Conservation (phyloP, 2,888 invertebrate genomes). For the Synergus umbraculus region DNA sequence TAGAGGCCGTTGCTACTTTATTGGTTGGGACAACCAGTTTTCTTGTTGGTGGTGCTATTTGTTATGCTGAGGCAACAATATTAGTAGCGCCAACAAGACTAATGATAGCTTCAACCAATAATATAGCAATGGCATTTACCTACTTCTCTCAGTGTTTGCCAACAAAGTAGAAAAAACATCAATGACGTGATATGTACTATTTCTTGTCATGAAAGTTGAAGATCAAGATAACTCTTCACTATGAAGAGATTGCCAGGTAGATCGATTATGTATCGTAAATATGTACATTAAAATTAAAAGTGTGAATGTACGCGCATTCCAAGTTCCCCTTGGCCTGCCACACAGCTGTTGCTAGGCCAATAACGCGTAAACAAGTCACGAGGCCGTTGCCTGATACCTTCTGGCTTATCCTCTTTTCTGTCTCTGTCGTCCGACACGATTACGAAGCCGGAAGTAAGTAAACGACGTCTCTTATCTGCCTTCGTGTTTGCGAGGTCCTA, state of each 20-base stretch:
- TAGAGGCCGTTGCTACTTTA: too few relatives aligned
- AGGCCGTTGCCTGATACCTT: constrained; percentile 45
- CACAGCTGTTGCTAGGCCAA: constrained; percentile 72
- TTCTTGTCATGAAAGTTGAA: not conserved
- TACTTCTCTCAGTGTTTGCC: too few relatives aligned
- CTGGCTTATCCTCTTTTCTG: constrained; percentile 49
- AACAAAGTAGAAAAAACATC: not conserved
- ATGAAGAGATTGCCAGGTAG: not conserved
- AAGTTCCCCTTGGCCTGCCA: constrained; percentile 61
- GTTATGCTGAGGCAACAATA: too few relatives aligned
- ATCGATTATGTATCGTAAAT: not conserved
- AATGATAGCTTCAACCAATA: too few relatives aligned
- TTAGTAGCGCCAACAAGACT: too few relatives aligned
- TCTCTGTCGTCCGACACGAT: constrained; percentile 45
- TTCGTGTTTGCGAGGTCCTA: not conserved
- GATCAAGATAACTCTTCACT: constrained; percentile 3
- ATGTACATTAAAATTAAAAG: constrained; percentile 9
- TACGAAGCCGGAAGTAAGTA: constrained; percentile 34
- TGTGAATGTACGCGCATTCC: constrained; percentile 14
- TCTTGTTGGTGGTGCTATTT: too few relatives aligned
- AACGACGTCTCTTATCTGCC: constrained; percentile 10
- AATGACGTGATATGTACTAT: not conserved
- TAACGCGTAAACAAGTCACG: constrained; percentile 64
- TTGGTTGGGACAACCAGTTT: too few relatives aligned
- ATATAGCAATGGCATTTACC: too few relatives aligned